phyloP scores from a whole-genome alignment of 2,888 invertebrate species.

The Ichneumoninae sp. region DNA sequence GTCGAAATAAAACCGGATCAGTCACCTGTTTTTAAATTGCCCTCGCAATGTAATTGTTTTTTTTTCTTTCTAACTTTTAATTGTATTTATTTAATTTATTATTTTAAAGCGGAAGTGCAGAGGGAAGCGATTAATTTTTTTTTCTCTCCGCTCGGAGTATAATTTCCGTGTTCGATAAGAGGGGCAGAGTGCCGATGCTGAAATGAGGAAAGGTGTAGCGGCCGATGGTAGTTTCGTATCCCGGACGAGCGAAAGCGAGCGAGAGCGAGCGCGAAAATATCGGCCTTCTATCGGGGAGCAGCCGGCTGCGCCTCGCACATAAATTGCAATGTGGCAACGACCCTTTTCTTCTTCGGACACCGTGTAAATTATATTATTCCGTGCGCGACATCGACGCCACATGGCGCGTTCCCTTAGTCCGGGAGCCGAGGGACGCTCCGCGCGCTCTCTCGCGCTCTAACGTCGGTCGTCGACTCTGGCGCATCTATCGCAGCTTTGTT shows the following conservation, averaged over 20 bases:
- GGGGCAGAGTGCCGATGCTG: neutral
- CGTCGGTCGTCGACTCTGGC: slow-evolving; percentile 48
- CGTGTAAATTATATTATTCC: slow-evolving; percentile 72
- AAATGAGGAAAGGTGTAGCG: slow-evolving; percentile 27
- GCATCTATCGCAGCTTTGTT: slow-evolving; percentile 30
- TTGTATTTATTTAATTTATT: no score
- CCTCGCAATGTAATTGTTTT: neutral
- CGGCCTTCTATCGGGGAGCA: slow-evolving; percentile 53
- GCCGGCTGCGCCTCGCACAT: slow-evolving; percentile 70
- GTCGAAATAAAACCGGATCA: neutral
- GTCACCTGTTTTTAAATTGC: neutral
- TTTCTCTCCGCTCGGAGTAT: neutral
- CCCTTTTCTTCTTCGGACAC: slow-evolving; percentile 69
- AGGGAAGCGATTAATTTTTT: neutral
- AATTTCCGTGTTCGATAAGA: slow-evolving; percentile 23
- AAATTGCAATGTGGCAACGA: slow-evolving; percentile 72
- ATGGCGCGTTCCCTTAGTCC: slow-evolving; percentile 65
- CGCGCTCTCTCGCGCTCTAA: slow-evolving; percentile 19
- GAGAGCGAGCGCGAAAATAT: slow-evolving; percentile 56
- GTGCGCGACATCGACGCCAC: slow-evolving; percentile 69
- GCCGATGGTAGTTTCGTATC: slow-evolving; percentile 21
- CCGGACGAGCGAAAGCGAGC: slow-evolving; percentile 25
- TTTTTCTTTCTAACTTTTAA: neutral
- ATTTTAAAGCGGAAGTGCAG: neutral
- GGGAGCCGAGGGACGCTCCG: slow-evolving; percentile 61